Evolutionary conservation across 2,113 vertebrate genomes (phyloP), one percentile per base, ranked within the genome.

Genomic region (Cichladusa arquata): DNA sequence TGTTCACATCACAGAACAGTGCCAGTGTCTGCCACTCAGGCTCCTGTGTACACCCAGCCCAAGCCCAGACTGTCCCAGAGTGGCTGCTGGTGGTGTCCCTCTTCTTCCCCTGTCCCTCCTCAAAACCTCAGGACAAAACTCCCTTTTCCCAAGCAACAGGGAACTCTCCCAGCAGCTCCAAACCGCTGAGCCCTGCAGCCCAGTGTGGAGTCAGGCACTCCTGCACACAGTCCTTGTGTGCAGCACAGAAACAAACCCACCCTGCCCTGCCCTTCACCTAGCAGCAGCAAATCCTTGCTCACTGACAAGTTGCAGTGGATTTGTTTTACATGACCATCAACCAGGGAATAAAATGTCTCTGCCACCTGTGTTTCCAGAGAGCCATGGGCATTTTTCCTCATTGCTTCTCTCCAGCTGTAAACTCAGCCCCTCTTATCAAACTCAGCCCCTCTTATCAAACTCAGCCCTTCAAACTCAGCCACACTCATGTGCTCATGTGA

Each of bases 401-500:
- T 14, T 38, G 36, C 54, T 34, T 33, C 36, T 58, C 16, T 45
- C n/a, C 61, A 10, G 38, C 42, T 57, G 22, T 44, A 29, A 81
- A 28, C 13, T 42, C 60, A 48, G 29, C n/a, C 23, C 14, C 6
- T 65, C 18, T 57, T 9, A 11, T 25, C 56, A 25, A 3, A 0
- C 14, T 54, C 58, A 40, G n/a, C 9, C 47, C 7, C 4, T 60
- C 44, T 23, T 4, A 9, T 22, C 67, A n/a, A 5, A 1, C 34
- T 74, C 56, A 71, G 74, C 31, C 17, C 14, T 57, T 53, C 33
- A 45, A 45, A 45, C 44, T 45, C 44, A 45, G 44, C 9, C 51
- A 36, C 2, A 1, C 38, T 76, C 5, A 2, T 10, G 0, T 3
- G 22, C 1, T 7, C 45, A 24, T 3, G 11, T n/a, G 71, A 60